These are phyloP conservation scores for Drosophila maculinotata DNA, from an alignment of 2,888 invertebrate species.

Conservation along the genomic window DNA sequence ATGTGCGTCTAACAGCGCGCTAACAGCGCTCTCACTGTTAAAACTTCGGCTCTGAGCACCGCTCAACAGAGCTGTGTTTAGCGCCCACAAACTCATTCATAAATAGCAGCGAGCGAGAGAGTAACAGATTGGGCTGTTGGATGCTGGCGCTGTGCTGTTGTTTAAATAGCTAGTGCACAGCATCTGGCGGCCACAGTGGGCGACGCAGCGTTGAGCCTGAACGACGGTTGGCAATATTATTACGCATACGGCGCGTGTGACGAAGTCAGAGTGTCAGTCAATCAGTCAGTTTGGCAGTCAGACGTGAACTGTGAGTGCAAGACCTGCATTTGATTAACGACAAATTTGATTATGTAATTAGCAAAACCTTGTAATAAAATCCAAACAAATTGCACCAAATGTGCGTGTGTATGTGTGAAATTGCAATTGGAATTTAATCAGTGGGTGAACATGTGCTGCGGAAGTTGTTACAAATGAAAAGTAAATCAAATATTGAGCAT, in stretches of 20 bases:
- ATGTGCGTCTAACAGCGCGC: conserved; percentile 18
- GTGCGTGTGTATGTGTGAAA: conserved; percentile 4
- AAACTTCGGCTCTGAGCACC: not conserved
- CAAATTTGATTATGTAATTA: conserved; percentile 46
- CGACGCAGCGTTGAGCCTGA: conserved; percentile 53
- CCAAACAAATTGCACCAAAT: conserved; percentile 22
- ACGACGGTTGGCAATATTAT: conserved; percentile 19
- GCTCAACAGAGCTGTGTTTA: conserved; percentile 47
- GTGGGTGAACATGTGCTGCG: conserved; percentile 44
- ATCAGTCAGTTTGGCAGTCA: conserved; percentile 7
- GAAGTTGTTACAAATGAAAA: conserved; percentile 63
- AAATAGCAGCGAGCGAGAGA: conserved; percentile 41
- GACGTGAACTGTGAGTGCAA: conserved; percentile 9
- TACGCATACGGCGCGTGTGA: conserved; percentile 36
- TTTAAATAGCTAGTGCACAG: conserved; percentile 63
- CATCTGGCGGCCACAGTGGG: conserved; percentile 69
- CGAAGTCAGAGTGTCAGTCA: conserved; percentile 6
- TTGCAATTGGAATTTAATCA: conserved; percentile 40
- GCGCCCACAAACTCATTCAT: conserved; percentile 63
- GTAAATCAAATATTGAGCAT: conserved; percentile 58
- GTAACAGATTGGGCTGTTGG: conserved; percentile 43
- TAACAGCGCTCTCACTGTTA: conserved; percentile 23
- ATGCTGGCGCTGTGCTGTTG: conserved; percentile 36
- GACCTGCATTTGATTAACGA: conserved; percentile 53
- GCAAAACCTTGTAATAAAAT: conserved; percentile 35